These are phyloP conservation scores for Orchestia grillus DNA, from an alignment of 1,140 invertebrate genomes.

Conservation along the genomic window DNA sequence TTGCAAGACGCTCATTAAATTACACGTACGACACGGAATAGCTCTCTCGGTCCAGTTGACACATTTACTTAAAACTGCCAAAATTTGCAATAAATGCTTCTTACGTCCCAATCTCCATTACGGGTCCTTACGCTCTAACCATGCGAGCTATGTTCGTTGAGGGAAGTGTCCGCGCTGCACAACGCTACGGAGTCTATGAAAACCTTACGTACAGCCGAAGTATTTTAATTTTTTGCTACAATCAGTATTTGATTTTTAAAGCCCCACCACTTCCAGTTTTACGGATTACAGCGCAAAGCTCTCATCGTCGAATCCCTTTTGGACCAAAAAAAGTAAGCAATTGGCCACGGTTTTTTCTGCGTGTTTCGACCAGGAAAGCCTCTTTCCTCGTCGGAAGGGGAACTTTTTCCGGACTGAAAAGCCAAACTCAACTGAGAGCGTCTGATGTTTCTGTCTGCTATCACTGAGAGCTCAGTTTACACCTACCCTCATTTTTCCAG, in stretches of 20 bases:
- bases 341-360: background rate
- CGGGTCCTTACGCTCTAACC: background rate
- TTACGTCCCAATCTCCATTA: background rate
- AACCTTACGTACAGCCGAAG: background rate
- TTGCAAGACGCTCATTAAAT: no score
- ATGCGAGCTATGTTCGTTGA: background rate
- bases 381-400: background rate
- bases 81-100: no score
- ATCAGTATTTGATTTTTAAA: background rate
- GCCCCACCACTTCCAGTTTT: background rate
- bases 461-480: no score
- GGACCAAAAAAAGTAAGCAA: background rate
- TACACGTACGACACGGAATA: no score
- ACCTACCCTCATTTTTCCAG: no score
- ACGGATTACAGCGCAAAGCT: background rate
- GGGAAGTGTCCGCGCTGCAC: background rate
- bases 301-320: background rate
- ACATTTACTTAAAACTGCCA: no score
- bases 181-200: background rate
- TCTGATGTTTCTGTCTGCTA: no score
- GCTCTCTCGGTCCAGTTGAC: no score
- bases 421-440: no score
- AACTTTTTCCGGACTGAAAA: background rate
- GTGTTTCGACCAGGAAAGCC: background rate
- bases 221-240: background rate